Evolutionary conservation across 1,140 invertebrate genomes (phyloP), one percentile per base, ranked within the genome.

Genomic region (Piezodorus guildinii): DNA sequence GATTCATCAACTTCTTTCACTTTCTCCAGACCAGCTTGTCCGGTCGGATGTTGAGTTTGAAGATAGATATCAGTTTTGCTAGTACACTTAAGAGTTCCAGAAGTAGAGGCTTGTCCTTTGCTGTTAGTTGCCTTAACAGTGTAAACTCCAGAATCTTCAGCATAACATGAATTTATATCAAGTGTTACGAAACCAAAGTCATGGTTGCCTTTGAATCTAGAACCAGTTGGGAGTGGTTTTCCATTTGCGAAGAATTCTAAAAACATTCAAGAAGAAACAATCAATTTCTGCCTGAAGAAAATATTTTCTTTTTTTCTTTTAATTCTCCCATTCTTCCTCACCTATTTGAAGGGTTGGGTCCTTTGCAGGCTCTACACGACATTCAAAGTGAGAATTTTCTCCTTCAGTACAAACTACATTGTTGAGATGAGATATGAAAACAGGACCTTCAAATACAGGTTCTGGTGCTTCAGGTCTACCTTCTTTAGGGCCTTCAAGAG

Each of bases 331-430:
- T 19, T 49, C 21, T 10, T 56, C 14, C 72, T 68, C 67, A 77
- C 75, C 75, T 69, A 95, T 89, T 71, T 87, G 88, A 79, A 97
- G 85, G 14, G 90, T 95, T 2, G 94, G 93, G 77, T 98, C 94
- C 73, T 91, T 90, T 14, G 91, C 87, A 44, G 94, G 94, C 73
- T 96, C 88, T 6, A 98, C 90, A 68, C 88, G 87, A 73, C 92
- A 96, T 75, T 96, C 92, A 72, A 99, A 98, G 74, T 93, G 91
- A 67, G 87, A 90, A 65, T 87, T 88, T 65, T 95, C 91, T 59
- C 87, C 87, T 79, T 98, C 94, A 63, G 85, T 85, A 70, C 88
- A 89, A 70, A 91, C 84, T 14, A 94, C 85, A 71, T 95, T 91
- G 73, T 94, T 94, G 58, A 96, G 76, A 74, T 94, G 91, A 49